Percentiles rank a stretch among this genome's conserved stretches.
These are phyloP conservation scores for Pogoniulus pusillus DNA, from an alignment of 2,797 vertebrate genomes.

Conservation along the genomic window DNA sequence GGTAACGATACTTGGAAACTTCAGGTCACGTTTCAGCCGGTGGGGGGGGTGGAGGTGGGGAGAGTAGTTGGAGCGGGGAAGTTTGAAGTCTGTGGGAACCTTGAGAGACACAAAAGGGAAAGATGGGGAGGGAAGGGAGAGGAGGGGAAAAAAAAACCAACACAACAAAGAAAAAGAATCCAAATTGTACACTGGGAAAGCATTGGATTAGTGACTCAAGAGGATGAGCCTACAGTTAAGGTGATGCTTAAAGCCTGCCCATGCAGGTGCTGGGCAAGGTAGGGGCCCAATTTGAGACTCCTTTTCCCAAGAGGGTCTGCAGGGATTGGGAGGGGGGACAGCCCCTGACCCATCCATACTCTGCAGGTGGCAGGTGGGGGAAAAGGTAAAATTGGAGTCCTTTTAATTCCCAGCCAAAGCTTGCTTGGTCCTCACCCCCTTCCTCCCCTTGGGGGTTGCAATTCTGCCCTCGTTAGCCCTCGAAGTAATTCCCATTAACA, in stretches of 20 bases:
- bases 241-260: not conserved
- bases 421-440: not conserved
- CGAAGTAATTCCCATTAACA: conserved; percentile 69
- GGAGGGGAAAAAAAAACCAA: not conserved
- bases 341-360: not conserved
- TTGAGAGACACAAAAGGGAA: conserved; percentile 16
- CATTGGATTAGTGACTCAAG: not conserved
- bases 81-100: conserved; percentile 61
- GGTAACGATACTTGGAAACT: conserved; percentile 63
- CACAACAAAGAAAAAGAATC: not conserved
- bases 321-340: not conserved
- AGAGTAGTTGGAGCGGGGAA: conserved; percentile 7
- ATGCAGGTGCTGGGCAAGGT: not conserved
- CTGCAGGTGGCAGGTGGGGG: not conserved
- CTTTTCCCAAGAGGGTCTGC: not conserved
- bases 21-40: conserved; percentile 43
- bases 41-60: not conserved
- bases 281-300: not conserved
- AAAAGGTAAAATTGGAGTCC: not conserved
- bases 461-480: conserved; percentile 57
- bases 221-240: not conserved
- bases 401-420: conserved; percentile 21
- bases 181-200: not conserved
- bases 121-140: not conserved
- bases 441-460: conserved; percentile 45